A percentile compares a stretch with the other conserved stretches of the same genome.
These are phyloP conservation scores for Amphiura filiformis DNA, from an alignment of 35 echinoderm and acorn worm species.

Conservation along the genomic window DNA sequence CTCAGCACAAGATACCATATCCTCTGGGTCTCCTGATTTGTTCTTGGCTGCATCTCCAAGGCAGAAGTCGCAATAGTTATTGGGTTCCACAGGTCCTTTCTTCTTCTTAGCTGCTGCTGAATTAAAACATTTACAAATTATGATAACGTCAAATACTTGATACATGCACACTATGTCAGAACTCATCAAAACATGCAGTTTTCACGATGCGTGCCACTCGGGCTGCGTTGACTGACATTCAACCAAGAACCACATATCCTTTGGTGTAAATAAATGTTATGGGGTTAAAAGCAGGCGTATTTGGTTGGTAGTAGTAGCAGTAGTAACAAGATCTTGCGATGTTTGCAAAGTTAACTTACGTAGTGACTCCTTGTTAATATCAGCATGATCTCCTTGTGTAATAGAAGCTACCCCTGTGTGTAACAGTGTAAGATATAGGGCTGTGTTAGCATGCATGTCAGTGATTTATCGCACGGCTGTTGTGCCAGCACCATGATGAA, in stretches of 20 bases:
- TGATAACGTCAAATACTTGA: no score
- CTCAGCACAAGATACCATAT: slow-evolving; percentile 93
- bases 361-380: neutral
- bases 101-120: slow-evolving; percentile 41
- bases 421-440: slow-evolving; percentile 1
- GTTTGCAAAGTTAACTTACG: neutral
- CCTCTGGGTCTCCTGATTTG: slow-evolving; percentile 66
- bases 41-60: slow-evolving; percentile 91
- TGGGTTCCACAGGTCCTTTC: slow-evolving; percentile 62
- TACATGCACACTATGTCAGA: no score
- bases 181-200: no score
- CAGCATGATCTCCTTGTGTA: neutral
- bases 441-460: neutral
- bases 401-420: neutral
- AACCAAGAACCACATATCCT: neutral
- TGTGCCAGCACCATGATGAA: neutral
- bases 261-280: neutral
- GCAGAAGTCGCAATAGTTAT: slow-evolving; percentile 99
- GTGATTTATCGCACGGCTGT: no score
- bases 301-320: slow-evolving; percentile 9
- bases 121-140: neutral
- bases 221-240: neutral
- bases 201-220: no score
- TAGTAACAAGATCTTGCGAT: neutral
- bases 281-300: neutral